Conservation (phyloP, 2,113 vertebrate genomes). For the Aptenodytes patagonicus region DNA sequence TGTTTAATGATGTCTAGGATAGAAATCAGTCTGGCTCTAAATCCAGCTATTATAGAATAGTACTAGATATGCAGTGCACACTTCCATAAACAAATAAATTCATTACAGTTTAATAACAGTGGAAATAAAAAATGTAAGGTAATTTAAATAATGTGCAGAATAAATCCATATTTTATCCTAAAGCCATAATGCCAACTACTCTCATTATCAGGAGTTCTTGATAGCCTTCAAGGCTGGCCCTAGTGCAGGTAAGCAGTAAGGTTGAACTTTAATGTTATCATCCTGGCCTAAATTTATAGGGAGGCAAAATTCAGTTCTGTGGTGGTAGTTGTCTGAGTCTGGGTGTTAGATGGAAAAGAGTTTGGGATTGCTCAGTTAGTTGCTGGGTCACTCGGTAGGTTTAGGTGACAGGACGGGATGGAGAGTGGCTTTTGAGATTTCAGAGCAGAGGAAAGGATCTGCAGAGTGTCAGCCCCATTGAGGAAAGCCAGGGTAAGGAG, state of each 20-base stretch:
- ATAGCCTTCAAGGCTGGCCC: background rate
- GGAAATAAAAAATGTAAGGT: background rate
- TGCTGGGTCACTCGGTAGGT: background rate
- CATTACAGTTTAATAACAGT: constrained; percentile 7
- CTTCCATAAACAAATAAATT: constrained; percentile 44
- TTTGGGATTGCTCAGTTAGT: background rate
- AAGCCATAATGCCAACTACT: background rate
- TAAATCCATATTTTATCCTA: background rate
- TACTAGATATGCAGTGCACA: background rate
- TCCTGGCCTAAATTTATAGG: background rate
- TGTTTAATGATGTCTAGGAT: constrained; percentile 34
- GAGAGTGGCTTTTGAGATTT: background rate
- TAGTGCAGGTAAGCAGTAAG: background rate
- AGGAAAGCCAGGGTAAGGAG: background rate
- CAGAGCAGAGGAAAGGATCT: background rate
- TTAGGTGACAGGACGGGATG: background rate
- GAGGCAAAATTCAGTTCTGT: background rate
- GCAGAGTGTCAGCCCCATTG: fast-evolving
- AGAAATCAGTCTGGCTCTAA: constrained; percentile 7
- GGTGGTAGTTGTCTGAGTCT: background rate
- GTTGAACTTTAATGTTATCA: background rate
- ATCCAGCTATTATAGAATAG: constrained; percentile 3
- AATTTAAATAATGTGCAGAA: constrained; percentile 22
- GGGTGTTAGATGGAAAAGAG: background rate
- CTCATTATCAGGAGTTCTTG: background rate